Evolutionary conservation across 2,113 vertebrate genomes (phyloP).

Genomic region (Toxostoma redivivum): DNA sequence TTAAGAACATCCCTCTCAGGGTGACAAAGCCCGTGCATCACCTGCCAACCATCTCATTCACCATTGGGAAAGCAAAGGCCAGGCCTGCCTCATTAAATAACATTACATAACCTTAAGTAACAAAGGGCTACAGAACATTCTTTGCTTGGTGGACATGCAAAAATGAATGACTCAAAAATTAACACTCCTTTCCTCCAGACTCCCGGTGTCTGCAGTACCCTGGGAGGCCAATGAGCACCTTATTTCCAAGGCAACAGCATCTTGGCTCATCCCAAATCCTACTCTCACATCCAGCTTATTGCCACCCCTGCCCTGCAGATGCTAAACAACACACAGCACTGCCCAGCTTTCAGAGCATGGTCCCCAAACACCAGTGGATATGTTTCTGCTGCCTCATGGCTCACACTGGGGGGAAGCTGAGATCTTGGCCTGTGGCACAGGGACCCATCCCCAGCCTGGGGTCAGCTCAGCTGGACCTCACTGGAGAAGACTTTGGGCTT

Average conservation of each 20-base stretch:
- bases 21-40: not conserved
- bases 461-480: fast-evolving
- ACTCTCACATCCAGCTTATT: fast-evolving
- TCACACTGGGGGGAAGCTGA: not conserved
- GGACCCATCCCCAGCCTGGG: not conserved
- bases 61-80: not conserved
- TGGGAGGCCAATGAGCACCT: not conserved
- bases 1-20: not conserved
- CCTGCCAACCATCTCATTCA: constrained; percentile 1
- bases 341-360: not conserved
- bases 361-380: not conserved
- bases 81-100: constrained; percentile 34
- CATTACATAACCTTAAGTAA: not conserved
- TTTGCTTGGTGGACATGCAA: not conserved
- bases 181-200: not conserved
- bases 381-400: not conserved
- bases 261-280: not conserved
- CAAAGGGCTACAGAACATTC: not conserved
- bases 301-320: not conserved
- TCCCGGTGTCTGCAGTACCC: not conserved
- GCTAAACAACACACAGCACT: not conserved
- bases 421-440: not conserved
- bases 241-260: not conserved
- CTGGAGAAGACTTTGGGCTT: not conserved
- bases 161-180: not conserved